Evolutionary conservation across 2,113 vertebrate species (phyloP).

Genomic region (Myodes glareolus): DNA sequence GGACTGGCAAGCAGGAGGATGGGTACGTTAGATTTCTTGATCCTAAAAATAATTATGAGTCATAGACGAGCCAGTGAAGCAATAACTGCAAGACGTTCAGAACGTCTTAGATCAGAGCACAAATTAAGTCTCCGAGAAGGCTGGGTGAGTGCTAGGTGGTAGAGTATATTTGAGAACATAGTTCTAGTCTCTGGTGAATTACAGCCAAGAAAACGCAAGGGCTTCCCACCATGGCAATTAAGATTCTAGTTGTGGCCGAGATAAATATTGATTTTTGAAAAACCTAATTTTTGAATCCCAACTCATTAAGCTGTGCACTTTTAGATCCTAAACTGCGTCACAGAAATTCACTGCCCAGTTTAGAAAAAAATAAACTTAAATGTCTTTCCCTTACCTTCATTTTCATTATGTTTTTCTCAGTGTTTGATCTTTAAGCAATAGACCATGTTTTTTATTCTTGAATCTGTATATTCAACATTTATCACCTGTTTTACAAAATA

Average conservation of each 20-base stretch:
- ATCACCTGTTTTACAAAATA: background rate
- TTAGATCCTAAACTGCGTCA: background rate
- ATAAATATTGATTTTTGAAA: constrained; percentile 53
- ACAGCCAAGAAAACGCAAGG: constrained; percentile 36
- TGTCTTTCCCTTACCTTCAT: background rate
- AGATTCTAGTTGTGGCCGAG: constrained; percentile 22
- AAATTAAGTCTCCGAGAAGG: constrained; percentile 41
- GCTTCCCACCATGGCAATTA: constrained; percentile 38
- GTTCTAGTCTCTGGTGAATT: constrained; percentile 23
- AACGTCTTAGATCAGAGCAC: constrained; percentile 64
- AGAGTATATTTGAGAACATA: constrained; percentile 28
- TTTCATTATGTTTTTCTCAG: background rate
- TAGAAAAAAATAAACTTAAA: background rate
- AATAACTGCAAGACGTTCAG: constrained; percentile 67
- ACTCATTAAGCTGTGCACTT: background rate
- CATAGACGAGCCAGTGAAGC: constrained; percentile 64
- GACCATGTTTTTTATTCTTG: background rate
- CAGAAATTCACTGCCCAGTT: background rate
- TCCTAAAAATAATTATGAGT: constrained; percentile 78
- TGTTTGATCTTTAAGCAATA: constrained; percentile 5
- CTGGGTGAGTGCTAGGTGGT: background rate
- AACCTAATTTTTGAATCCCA: constrained; percentile 35
- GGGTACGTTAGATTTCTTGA: constrained; percentile 38
- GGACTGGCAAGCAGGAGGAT: background rate
- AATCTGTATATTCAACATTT: background rate